Evolutionary conservation across 2,888 invertebrate species (phyloP), one percentile per base, ranked within the genome.

Genomic region (Trichogramma dendrolimi): DNA sequence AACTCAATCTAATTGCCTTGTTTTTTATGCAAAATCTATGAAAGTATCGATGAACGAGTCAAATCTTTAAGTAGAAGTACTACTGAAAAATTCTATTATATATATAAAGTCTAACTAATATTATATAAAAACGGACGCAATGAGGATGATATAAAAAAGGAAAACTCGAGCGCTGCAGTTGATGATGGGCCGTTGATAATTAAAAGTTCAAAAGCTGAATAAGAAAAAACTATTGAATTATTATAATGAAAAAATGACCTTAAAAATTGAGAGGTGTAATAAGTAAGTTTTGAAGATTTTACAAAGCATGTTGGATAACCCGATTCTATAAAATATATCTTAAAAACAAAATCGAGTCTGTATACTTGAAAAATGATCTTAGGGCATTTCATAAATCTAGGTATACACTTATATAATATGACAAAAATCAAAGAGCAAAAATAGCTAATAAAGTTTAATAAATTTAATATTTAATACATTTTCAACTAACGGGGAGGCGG

Each of bases 1-100:
- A 73, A 74, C 76, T 77, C 74, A 75, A 75, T 77, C 75, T 75
- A 75, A 76, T 76, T 78, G 77, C 78, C 78, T 78, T 78, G 78
- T 77, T 77, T 77, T 77, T 76, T 77, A 77, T 75, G 77, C 75
- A 72, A 73, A 76, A 74, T 72, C 70, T 73, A 73, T 73, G 75
- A 76, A 75, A 77, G 75, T 77, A 77, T 73, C 71, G 71, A 75
- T 61, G 72, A 73, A 72, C 69, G 71, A 70, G 70, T 72, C 71
- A 71, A 73, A 71, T 68, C 70, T 27, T 27, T 72, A 73, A 68
- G 69, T 70, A 70, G 67, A 62, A 69, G 67, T 67, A 70, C 64
- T 72, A 70, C 68, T 71, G 69, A 71, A 69, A 67, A 63, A 68
- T 46, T 57, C 67, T 49, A 69, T 67, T 67, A 64, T 68, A 63